A percentile compares a stretch with the other conserved stretches of the same genome.
These are phyloP conservation scores for Phyllopteryx taeniolatus DNA, from an alignment of 2,113 vertebrate species.

Conservation along the genomic window DNA sequence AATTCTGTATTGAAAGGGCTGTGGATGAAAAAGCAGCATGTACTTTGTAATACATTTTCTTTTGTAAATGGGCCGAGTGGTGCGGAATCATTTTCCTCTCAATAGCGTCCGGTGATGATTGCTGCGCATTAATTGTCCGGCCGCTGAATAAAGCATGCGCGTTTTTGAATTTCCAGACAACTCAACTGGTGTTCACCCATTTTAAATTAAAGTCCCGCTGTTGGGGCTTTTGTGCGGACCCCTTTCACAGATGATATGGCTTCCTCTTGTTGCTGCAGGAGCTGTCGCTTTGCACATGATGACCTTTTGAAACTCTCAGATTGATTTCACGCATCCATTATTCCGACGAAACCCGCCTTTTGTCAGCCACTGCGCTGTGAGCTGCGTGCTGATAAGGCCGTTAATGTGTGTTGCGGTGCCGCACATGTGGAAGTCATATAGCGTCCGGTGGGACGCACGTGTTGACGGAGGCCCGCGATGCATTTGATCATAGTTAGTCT, in stretches of 20 bases:
- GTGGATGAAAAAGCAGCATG: slow-evolving; percentile 54
- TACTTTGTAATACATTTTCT: slow-evolving; percentile 61
- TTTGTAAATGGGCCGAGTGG: slow-evolving; percentile 48
- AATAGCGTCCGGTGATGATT: slow-evolving; percentile 47
- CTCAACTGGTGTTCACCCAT: slow-evolving; percentile 46
- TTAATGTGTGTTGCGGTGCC: slow-evolving; percentile 42
- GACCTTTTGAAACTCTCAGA: slow-evolving; percentile 65
- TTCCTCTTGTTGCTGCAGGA: slow-evolving; percentile 31
- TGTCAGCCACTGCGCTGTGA: slow-evolving; percentile 45
- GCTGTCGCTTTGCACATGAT: slow-evolving; percentile 53
- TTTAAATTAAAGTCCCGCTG: slow-evolving; percentile 60
- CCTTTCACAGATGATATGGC: slow-evolving; percentile 40
- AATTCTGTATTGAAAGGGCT: slow-evolving; percentile 71
- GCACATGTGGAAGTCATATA: slow-evolving; percentile 70
- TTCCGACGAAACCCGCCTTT: slow-evolving; percentile 50
- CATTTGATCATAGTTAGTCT: slow-evolving; percentile 66
- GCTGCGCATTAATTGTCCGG: slow-evolving; percentile 55
- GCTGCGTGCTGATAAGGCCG: slow-evolving; percentile 55
- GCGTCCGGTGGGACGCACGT: slow-evolving; percentile 61
- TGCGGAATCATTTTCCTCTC: slow-evolving; percentile 63
- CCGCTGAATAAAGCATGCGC: slow-evolving; percentile 50
- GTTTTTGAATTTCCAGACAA: slow-evolving; percentile 60
- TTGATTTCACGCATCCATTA: slow-evolving; percentile 68
- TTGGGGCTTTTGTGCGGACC: slow-evolving; percentile 39
- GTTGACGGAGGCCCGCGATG: slow-evolving; percentile 66